Evolutionary conservation across 1,140 invertebrate genomes (phyloP).

Genomic region (Cryptotermes secundus): DNA sequence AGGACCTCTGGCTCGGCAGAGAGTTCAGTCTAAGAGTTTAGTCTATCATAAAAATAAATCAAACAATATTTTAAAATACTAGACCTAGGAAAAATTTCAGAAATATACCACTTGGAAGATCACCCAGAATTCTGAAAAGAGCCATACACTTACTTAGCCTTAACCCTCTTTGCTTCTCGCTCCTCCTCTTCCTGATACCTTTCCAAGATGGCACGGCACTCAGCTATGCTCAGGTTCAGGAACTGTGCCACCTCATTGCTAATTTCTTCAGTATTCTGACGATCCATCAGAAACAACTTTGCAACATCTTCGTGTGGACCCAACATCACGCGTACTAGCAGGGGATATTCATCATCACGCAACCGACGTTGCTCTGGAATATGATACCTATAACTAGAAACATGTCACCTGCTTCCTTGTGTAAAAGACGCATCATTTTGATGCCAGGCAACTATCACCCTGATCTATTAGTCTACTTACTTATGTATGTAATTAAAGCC

Average conservation of each 20-base stretch:
- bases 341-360: constrained; percentile 75
- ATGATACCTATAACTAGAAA: background rate
- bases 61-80: no score
- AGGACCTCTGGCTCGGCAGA: no score
- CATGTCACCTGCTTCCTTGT: no score
- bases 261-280: constrained; percentile 69
- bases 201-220: constrained; percentile 75
- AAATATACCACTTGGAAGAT: no score
- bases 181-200: constrained; percentile 78
- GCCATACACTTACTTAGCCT: constrained; percentile 68
- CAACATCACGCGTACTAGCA: constrained; percentile 72
- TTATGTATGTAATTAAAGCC: no score
- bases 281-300: constrained; percentile 78
- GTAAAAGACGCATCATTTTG: no score
- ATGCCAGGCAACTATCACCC: no score
- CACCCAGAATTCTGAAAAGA: no score
- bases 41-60: no score
- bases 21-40: no score
- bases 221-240: constrained; percentile 74
- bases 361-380: constrained; percentile 71
- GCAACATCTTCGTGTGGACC: constrained; percentile 82
- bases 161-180: constrained; percentile 65
- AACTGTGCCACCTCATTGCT: constrained; percentile 81
- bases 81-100: no score
- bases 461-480: no score